These are phyloP conservation scores for Heliangelus exortis DNA, from an alignment of 2,797 vertebrate species.

Conservation along the genomic window DNA sequence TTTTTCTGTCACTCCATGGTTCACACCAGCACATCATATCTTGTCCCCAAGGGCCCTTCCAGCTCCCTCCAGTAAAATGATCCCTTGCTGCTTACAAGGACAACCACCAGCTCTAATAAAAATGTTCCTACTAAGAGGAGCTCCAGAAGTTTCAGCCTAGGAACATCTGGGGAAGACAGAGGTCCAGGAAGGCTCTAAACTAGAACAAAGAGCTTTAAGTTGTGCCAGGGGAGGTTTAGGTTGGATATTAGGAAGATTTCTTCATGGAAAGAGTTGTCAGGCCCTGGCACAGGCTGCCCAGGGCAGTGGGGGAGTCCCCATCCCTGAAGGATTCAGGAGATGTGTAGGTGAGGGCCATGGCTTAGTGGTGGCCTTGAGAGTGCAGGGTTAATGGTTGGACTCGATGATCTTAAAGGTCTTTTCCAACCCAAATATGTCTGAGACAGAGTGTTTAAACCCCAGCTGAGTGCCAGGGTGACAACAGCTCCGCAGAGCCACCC, in stretches of 20 bases:
- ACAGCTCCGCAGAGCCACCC: accelerated
- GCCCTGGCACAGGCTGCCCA: too few species aligned
- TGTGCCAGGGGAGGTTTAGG: too few species aligned
- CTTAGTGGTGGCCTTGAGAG: too few species aligned
- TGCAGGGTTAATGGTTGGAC: too few species aligned
- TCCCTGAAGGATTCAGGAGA: too few species aligned
- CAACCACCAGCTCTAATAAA: not conserved
- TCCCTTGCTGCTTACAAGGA: not conserved
- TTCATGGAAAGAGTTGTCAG: too few species aligned
- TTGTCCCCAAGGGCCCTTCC: not conserved
- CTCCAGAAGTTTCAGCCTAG: not conserved
- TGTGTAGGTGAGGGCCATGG: too few species aligned
- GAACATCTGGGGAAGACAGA: not conserved
- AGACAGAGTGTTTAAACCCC: not conserved
- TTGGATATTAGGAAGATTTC: too few species aligned
- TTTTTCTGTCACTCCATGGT: accelerated
- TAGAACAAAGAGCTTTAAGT: too few species aligned
- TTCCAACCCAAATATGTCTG: not conserved
- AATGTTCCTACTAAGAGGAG: accelerated
- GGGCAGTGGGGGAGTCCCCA: too few species aligned
- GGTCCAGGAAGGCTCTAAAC: not conserved
- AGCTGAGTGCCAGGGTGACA: not conserved
- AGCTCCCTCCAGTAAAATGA: not conserved
- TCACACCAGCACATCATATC: not conserved
- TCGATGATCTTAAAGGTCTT: too few species aligned